Evolutionary conservation across 2,113 vertebrate genomes (phyloP).

Genomic region (Apteryx owenii): DNA sequence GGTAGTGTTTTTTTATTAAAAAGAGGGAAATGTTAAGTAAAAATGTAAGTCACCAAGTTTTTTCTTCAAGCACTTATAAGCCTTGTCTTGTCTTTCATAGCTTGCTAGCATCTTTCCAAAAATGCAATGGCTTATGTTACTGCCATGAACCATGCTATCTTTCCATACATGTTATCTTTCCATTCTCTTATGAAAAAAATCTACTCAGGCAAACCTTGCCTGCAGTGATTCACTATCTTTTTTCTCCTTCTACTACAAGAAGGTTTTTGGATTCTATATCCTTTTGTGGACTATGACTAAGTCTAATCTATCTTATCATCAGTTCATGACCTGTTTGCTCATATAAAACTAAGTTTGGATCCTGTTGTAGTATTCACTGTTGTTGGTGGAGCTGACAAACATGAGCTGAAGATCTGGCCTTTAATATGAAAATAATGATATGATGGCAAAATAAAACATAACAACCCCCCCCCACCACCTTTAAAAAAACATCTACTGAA

Average conservation of each 20-base stretch:
- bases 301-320: neutral
- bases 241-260: neutral
- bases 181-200: neutral
- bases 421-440: neutral
- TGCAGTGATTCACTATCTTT: neutral
- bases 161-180: neutral
- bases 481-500: neutral
- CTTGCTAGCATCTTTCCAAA: neutral
- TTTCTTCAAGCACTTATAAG: too few species aligned
- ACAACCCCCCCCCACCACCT: neutral
- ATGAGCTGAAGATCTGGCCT: neutral
- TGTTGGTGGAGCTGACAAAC: neutral
- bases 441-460: neutral
- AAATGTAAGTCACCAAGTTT: too few species aligned
- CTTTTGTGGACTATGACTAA: neutral
- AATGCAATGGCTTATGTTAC: neutral
- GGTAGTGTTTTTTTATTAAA: neutral
- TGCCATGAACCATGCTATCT: neutral
- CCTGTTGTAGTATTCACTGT: neutral
- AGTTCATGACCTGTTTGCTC: neutral
- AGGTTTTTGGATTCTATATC: neutral
- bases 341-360: neutral
- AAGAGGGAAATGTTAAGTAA: neutral
- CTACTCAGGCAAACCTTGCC: neutral
- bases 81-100: neutral